Evolutionary conservation across 2,797 vertebrate species (phyloP).

Genomic region (Avahi laniger): DNA sequence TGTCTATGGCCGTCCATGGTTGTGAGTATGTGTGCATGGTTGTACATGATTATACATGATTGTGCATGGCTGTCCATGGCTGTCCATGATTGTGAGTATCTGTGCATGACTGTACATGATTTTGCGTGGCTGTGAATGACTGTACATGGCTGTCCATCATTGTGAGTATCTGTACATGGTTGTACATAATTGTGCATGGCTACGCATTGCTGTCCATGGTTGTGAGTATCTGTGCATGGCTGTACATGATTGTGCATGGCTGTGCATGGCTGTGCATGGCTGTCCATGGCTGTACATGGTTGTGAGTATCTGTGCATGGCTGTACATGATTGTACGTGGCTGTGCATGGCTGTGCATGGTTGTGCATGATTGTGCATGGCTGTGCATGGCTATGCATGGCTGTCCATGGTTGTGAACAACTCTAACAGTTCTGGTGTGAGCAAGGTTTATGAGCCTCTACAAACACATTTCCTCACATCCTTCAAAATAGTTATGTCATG

Average conservation of each 20-base stretch:
- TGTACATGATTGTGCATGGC: too few species aligned
- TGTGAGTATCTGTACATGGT: background rate
- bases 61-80: too few species aligned
- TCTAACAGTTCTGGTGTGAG: background rate
- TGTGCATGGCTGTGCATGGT: rapidly evolving
- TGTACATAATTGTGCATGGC: too few species aligned
- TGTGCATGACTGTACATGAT: background rate
- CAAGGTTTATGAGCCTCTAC: background rate
- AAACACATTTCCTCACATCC: background rate
- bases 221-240: too few species aligned
- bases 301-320: rapidly evolving
- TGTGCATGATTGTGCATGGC: background rate
- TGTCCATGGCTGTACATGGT: rapidly evolving
- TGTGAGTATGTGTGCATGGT: background rate
- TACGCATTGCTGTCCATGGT: too few species aligned
- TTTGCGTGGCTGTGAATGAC: background rate
- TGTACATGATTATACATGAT: background rate
- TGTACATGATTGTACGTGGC: background rate
- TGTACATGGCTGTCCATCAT: background rate
- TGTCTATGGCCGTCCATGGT: background rate
- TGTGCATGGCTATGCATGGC: too few species aligned
- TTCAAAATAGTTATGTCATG: rapidly evolving
- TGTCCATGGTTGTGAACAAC: rapidly evolving
- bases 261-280: background rate
- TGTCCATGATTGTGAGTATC: too few species aligned